These are phyloP conservation scores for Strix uralensis DNA, from an alignment of 2,113 vertebrate species.

Conservation along the genomic window DNA sequence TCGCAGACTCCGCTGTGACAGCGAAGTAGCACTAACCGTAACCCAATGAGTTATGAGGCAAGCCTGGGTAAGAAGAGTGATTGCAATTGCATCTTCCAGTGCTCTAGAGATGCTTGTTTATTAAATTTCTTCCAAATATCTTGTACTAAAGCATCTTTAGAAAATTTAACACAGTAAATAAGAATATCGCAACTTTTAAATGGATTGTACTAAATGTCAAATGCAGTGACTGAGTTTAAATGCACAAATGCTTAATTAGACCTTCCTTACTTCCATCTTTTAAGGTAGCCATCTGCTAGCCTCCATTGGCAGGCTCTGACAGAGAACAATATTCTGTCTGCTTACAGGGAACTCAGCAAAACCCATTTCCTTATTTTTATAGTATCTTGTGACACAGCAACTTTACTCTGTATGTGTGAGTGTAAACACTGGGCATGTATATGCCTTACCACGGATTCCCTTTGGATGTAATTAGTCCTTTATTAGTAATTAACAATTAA, in stretches of 20 bases:
- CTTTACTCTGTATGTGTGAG: background rate
- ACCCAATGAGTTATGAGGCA: background rate
- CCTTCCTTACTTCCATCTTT: background rate
- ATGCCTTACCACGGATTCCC: background rate
- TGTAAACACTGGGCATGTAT: background rate
- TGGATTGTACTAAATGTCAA: background rate
- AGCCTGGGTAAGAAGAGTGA: background rate
- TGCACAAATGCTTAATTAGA: background rate
- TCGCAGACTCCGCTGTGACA: background rate
- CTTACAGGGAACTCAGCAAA: background rate
- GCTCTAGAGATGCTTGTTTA: background rate
- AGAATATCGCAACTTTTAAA: background rate
- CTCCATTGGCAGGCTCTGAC: background rate
- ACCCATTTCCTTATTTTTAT: background rate
- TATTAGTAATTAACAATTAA: background rate
- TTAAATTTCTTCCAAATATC: background rate
- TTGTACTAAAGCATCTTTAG: background rate
- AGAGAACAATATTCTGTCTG: background rate
- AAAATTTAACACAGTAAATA: background rate
- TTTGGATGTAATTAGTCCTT: background rate
- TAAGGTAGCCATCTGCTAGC: background rate
- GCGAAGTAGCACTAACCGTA: background rate
- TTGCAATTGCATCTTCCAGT: background rate
- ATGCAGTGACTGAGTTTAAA: background rate
- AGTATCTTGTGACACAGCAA: background rate